These are phyloP conservation scores for Trichogramma dendrolimi DNA, from an alignment of 2,888 invertebrate genomes.

Conservation along the genomic window DNA sequence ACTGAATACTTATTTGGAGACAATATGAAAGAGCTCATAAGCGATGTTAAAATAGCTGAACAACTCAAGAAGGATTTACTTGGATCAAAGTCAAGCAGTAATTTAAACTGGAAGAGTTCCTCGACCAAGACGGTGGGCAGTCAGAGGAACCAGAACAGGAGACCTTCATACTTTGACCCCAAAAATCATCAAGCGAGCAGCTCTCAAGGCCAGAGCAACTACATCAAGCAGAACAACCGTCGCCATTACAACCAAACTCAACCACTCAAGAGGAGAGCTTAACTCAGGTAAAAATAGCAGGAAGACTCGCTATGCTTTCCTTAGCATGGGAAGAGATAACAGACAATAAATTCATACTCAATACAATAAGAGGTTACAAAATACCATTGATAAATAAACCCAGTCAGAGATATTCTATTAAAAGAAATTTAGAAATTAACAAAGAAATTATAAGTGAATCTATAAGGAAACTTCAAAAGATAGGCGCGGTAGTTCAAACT, in stretches of 20 bases:
- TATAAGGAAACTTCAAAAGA: background rate
- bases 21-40: background rate
- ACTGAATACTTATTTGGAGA: constrained; percentile 7
- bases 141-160: constrained; percentile 4
- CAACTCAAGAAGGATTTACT: background rate
- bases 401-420: background rate
- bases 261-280: background rate
- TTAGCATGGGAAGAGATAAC: constrained; percentile 3
- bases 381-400: background rate
- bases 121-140: background rate
- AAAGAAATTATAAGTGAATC: constrained; percentile 1
- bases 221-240: background rate
- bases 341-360: background rate
- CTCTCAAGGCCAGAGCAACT: background rate
- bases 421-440: background rate
- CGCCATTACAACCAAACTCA: constrained; percentile 1
- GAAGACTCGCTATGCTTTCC: constrained; percentile 11
- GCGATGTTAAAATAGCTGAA: background rate
- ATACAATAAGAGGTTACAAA: constrained; percentile 6
- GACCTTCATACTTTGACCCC: background rate
- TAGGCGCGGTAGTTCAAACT: background rate
- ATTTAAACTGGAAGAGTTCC: constrained; percentile 18
- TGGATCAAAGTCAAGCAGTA: background rate
- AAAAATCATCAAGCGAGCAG: background rate
- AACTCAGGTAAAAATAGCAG: constrained; percentile 18